Evolutionary conservation across 2,888 invertebrate species (phyloP).

Genomic region (Mimachlamys varia): DNA sequence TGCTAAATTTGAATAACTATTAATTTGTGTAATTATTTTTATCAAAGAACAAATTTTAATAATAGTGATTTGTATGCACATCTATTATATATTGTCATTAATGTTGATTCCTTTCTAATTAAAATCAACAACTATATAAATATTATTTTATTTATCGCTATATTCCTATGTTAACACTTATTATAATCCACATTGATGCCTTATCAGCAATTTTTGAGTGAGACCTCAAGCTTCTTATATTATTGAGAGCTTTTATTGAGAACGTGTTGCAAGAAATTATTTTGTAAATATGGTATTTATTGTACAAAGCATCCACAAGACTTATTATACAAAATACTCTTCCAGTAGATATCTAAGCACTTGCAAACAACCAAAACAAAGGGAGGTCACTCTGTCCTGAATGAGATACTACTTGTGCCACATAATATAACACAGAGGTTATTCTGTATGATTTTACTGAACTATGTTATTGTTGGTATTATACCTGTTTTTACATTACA

Average conservation of each 20-base stretch:
- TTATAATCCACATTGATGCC: neutral
- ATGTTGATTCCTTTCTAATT: neutral
- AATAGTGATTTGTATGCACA: neutral
- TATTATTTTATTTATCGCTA: constrained; percentile 24
- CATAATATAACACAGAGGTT: neutral
- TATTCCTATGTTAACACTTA: neutral
- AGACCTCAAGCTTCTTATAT: neutral
- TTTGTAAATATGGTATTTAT: constrained; percentile 8
- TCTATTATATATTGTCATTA: neutral
- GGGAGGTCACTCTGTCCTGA: constrained; percentile 7
- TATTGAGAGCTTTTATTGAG: neutral
- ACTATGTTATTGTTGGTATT: neutral
- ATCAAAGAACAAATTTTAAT: neutral
- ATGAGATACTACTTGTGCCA: neutral
- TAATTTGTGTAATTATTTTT: neutral
- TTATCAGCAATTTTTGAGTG: neutral
- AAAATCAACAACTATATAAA: neutral
- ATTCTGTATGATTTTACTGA: too few species aligned
- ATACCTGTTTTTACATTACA: neutral
- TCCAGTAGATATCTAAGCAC: too few species aligned
- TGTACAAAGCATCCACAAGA: neutral
- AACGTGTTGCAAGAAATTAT: neutral
- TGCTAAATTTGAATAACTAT: neutral
- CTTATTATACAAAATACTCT: neutral
- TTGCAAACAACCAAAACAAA: neutral